Conservation (phyloP, 2,113 vertebrate species). For the Xiphophorus maculatus region DNA sequence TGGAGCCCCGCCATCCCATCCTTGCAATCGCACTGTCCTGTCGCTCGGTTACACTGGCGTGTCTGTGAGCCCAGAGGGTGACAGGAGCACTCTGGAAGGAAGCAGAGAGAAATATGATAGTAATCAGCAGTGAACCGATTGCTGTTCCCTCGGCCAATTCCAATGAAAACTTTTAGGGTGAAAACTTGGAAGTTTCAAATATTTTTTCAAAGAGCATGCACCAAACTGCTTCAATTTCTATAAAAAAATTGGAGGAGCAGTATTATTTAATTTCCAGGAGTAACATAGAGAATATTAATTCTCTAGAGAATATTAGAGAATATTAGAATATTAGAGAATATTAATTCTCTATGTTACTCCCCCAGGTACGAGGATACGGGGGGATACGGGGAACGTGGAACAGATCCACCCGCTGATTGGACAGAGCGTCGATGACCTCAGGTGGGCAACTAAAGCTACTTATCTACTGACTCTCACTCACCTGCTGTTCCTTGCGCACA, state of each 20-base stretch:
- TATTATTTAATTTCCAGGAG: no score
- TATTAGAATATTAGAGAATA: no score
- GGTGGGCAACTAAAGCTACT: slow-evolving; percentile 51
- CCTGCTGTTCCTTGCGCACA: background rate
- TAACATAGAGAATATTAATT: no score
- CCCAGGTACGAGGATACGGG: slow-evolving; percentile 55
- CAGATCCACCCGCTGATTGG: slow-evolving; percentile 67
- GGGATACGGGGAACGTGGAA: slow-evolving; percentile 34
- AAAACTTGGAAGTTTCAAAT: no score
- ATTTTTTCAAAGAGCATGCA: no score
- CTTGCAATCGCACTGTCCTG: slow-evolving; percentile 80
- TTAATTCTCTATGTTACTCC: no score
- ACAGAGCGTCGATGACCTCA: slow-evolving; percentile 78
- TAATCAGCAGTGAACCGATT: background rate
- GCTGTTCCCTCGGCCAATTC: no score
- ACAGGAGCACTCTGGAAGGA: slow-evolving; percentile 82
- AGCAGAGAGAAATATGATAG: background rate
- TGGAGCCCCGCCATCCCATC: slow-evolving; percentile 71
- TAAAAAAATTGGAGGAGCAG: no score
- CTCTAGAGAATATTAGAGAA: no score
- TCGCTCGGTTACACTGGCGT: slow-evolving; percentile 79
- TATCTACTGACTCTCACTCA: background rate
- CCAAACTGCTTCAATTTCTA: no score
- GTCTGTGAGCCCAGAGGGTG: slow-evolving; percentile 77
- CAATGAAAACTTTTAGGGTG: no score